Conservation (phyloP, 2,797 vertebrate genomes). For the Cheirogaleus major region DNA sequence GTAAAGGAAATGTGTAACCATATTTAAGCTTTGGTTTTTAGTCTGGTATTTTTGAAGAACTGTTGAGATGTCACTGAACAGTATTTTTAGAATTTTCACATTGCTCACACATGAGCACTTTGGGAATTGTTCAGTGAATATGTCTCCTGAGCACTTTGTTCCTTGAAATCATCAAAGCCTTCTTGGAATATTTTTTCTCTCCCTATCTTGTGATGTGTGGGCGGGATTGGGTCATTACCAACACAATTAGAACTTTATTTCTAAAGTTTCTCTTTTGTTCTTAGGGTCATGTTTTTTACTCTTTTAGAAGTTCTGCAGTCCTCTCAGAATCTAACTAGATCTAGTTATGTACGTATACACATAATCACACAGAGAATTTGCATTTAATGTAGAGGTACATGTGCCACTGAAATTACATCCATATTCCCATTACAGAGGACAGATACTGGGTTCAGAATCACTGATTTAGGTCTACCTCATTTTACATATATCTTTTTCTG, state of each 20-base stretch:
- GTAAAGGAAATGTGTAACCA: not conserved
- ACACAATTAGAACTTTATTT: constrained; percentile 16
- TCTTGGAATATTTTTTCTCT: constrained; percentile 12
- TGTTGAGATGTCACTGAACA: constrained; percentile 44
- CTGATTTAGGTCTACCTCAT: not conserved
- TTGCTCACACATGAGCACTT: constrained; percentile 65
- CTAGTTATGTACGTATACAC: not conserved
- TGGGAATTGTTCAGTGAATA: constrained; percentile 68
- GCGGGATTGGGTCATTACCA: not conserved
- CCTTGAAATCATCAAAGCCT: constrained; percentile 60
- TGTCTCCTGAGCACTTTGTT: constrained; percentile 57
- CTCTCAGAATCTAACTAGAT: not conserved
- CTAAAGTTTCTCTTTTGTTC: not conserved
- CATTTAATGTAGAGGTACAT: not conserved
- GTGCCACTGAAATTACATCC: not conserved
- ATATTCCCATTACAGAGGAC: not conserved
- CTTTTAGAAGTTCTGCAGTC: not conserved
- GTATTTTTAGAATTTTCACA: constrained; percentile 69
- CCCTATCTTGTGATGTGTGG: not conserved
- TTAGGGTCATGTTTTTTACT: not conserved
- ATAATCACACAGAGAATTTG: not conserved
- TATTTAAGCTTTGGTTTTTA: constrained; percentile 13
- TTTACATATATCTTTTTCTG: not conserved
- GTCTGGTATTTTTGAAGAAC: constrained; percentile 56
- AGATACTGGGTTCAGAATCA: not conserved